Evolutionary conservation across 2,888 invertebrate species (phyloP).

Genomic region (Nipponacmea schrenckii): DNA sequence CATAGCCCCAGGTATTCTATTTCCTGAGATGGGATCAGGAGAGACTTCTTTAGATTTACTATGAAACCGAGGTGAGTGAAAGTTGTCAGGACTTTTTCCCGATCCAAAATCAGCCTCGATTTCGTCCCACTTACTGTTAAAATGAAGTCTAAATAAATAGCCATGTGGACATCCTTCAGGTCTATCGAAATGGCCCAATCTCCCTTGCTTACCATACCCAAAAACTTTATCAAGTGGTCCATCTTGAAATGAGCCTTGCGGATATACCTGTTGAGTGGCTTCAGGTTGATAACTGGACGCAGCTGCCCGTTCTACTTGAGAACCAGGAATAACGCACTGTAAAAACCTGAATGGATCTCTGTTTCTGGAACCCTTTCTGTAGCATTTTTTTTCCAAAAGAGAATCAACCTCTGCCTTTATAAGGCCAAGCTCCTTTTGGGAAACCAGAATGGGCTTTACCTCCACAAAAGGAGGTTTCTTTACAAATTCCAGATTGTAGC

Average conservation of each 20-base stretch:
- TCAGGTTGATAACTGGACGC: constrained; percentile 23
- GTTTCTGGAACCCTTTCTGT: constrained; percentile 23
- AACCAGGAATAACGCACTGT: constrained; percentile 33
- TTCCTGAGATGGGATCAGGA: constrained; percentile 24
- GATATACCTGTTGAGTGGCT: constrained; percentile 34
- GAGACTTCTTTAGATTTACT: constrained; percentile 29
- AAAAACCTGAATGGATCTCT: constrained; percentile 26
- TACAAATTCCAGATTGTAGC: constrained; percentile 29
- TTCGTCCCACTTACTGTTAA: constrained; percentile 23
- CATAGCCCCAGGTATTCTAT: constrained; percentile 23
- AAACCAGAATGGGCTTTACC: constrained; percentile 15
- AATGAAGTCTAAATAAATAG: constrained; percentile 31
- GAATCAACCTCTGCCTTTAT: constrained; percentile 18
- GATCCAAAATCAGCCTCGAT: constrained; percentile 19
- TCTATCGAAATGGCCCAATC: constrained; percentile 31
- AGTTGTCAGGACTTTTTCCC: constrained; percentile 17
- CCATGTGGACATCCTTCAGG: constrained; percentile 27
- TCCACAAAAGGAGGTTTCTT: constrained; percentile 21
- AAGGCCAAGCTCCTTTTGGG: constrained; percentile 14
- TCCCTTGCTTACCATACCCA: constrained; percentile 28
- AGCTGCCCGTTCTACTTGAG: constrained; percentile 19
- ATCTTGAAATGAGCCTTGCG: constrained; percentile 34
- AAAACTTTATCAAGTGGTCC: constrained; percentile 27
- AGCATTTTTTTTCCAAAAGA: constrained; percentile 24
- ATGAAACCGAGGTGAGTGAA: constrained; percentile 29